These are phyloP conservation scores for Papilio aristodemus DNA, from an alignment of 1,140 invertebrate species.

Conservation along the genomic window DNA sequence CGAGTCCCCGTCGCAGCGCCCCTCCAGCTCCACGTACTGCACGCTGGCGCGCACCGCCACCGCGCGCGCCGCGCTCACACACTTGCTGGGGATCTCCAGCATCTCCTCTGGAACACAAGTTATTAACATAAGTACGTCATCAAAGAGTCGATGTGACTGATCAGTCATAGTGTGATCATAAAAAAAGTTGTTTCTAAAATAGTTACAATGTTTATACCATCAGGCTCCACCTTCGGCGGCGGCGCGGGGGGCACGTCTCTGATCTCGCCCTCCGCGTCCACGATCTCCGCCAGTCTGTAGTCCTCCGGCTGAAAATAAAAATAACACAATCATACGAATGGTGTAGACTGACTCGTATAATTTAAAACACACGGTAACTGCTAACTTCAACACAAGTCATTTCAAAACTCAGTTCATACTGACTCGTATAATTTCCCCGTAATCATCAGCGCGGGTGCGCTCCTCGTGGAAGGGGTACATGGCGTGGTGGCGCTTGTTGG, in stretches of 20 bases:
- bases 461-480: constrained; percentile 98
- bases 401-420: constrained; percentile 21
- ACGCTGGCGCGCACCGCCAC: constrained; percentile 92
- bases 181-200: too few relatives aligned
- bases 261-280: constrained; percentile 85
- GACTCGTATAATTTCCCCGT: constrained; percentile 94
- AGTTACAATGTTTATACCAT: too few relatives aligned
- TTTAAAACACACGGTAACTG: not conserved
- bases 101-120: too few relatives aligned
- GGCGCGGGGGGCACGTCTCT: constrained; percentile 85
- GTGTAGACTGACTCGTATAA: not conserved
- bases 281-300: constrained; percentile 89
- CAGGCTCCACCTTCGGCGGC: constrained; percentile 78
- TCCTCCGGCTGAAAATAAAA: constrained; percentile 86
- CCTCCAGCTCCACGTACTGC: constrained; percentile 98
- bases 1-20: constrained; percentile 98
- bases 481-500: constrained; percentile 95
- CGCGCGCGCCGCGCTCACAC: constrained; percentile 87
- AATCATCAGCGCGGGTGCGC: constrained; percentile 94
- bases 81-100: constrained; percentile 93
- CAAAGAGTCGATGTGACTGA: too few relatives aligned
- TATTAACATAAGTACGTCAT: too few relatives aligned
- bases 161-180: too few relatives aligned
- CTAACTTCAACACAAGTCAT: not conserved
- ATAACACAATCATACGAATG: not conserved